Evolutionary conservation across 2,797 vertebrate genomes (phyloP), one percentile per base, ranked within the genome.

Genomic region (Taeniopygia guttata): DNA sequence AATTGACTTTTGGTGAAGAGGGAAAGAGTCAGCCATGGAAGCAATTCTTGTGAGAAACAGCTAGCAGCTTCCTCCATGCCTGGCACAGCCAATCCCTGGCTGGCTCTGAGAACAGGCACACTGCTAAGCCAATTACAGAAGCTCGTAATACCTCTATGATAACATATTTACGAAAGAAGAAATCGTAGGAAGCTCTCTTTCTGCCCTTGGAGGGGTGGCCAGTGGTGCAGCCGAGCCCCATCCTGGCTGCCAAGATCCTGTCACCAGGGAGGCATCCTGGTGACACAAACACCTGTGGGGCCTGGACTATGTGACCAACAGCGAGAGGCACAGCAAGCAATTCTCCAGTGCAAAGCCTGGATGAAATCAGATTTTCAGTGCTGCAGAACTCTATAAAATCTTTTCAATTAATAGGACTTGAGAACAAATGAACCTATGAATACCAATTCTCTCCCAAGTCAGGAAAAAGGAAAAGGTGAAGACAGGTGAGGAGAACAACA

Each of bases 201-300:
- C 70, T 73, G 70, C 42, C 42, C 54, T 73, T 29, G n/a, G 54
- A 73, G n/a, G 19, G 15, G 27, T 29, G 54, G 52, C 30, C 22
- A 26, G 49, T 2, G 2, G 23, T 10, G 22, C 0, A 2, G 52
- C 43, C 2, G 3, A 36, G 27, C 20, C 55, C n/a, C 16, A 1
- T 60, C 14, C 38, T 16, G 38, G 59, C 40, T 32, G 40, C 59
- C 14, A 26, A 40, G 59, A 43, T 63, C 46, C 38, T 42, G 38
- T 23, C 0, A 3, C 40, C 1, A 0, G 38, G 27, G 21, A 5
- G 4, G 13, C n/a, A 52, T 34, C 30, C 38, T 0, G 0, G 46
- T 2, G 6, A 26, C 74, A 40, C 0, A 1, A 40, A 55, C 36
- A 40, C 55, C 45, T 13, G 9, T 27, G 30, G 2, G 3, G 23